Conservation (phyloP, 2,797 vertebrate species). For the Myoxocephalus aenaeus region DNA sequence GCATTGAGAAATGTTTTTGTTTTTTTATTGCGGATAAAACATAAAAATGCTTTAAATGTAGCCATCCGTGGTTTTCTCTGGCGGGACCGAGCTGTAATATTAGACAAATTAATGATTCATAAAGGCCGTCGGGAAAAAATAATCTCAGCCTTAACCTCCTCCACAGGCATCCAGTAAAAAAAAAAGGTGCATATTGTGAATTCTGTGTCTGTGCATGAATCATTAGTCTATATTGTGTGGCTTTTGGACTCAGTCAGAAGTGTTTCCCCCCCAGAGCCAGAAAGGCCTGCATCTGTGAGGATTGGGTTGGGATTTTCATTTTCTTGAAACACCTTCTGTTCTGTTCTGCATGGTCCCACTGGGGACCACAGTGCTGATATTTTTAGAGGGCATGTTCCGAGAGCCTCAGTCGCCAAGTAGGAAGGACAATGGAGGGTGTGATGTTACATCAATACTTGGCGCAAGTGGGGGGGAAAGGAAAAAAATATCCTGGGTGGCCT, state of each 20-base stretch:
- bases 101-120: constrained; percentile 74
- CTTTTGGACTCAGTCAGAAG: constrained; percentile 83
- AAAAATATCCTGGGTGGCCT: constrained; percentile 85
- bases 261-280: constrained; percentile 74
- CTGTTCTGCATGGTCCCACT: constrained; percentile 82
- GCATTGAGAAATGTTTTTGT: neutral
- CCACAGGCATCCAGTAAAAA: constrained; percentile 43
- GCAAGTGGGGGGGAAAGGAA: constrained; percentile 65
- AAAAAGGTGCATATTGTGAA: constrained; percentile 63
- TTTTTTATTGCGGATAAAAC: constrained; percentile 4
- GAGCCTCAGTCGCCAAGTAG: constrained; percentile 84
- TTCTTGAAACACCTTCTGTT: constrained; percentile 87
- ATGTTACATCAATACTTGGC: constrained; percentile 86
- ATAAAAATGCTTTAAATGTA: constrained; percentile 51
- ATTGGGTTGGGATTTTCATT: constrained; percentile 86
- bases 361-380: constrained; percentile 83
- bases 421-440: constrained; percentile 88
- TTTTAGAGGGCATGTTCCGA: constrained; percentile 87
- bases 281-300: constrained; percentile 83
- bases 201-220: constrained; percentile 72
- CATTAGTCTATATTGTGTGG: constrained; percentile 80
- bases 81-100: constrained; percentile 53
- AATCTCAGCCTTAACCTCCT: constrained; percentile 63
- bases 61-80: constrained; percentile 57
- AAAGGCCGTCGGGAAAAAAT: constrained; percentile 47